Evolutionary conservation across 2,888 invertebrate genomes (phyloP).

Genomic region (Mesorhabditis belari): DNA sequence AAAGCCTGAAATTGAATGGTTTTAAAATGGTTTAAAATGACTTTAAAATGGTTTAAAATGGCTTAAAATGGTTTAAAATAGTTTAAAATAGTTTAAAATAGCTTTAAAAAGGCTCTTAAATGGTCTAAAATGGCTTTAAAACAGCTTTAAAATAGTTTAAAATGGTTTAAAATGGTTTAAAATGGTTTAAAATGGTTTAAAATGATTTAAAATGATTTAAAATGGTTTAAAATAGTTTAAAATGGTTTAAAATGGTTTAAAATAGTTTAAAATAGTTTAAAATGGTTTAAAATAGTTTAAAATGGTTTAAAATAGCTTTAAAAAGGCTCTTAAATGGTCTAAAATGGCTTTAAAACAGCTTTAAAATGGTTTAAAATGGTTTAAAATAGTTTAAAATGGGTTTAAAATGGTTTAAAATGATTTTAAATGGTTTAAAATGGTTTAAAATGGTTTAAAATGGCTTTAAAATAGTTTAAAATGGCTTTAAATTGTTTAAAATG

Average conservation of each 20-base stretch:
- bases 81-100: too few species aligned
- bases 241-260: not conserved
- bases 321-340: not conserved
- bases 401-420: not conserved
- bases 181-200: not conserved
- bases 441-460: not conserved
- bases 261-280: not conserved
- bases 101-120: too few species aligned
- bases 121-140: not conserved
- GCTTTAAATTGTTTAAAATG: too few species aligned
- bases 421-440: not conserved
- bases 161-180: not conserved
- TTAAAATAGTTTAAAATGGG: not conserved
- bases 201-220: not conserved
- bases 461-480: not conserved
- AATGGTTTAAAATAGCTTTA: not conserved
- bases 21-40: not conserved
- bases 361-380: not conserved
- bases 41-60: too few species aligned
- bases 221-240: not conserved
- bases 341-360: not conserved
- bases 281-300: not conserved
- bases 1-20: slow-evolving; percentile 66
- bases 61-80: not conserved
- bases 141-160: not conserved